Percentiles rank a stretch among this genome's conserved stretches.
These are phyloP conservation scores for Habroteleia sp. DNA, from an alignment of 2,888 invertebrate genomes.

Conservation along the genomic window DNA sequence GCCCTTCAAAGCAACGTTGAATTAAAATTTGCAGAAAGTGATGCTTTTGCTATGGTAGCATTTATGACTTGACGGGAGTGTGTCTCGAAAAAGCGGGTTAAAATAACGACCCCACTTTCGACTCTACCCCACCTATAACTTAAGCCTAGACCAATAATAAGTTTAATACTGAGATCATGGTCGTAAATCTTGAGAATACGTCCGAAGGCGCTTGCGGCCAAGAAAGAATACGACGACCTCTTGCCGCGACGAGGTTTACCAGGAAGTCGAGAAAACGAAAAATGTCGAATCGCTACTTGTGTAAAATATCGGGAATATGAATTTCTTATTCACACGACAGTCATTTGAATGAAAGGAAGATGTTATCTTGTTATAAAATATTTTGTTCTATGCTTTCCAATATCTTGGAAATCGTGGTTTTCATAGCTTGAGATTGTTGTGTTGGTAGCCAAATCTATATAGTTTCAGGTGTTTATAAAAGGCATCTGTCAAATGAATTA, in stretches of 20 bases:
- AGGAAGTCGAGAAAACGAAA: conserved; percentile 62
- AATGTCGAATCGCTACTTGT: conserved; percentile 54
- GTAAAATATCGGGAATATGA: conserved; percentile 23
- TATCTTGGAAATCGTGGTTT: conserved; percentile 4
- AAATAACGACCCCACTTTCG: conserved; percentile 68
- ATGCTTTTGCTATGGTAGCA: conserved; percentile 19
- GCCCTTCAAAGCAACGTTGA: neutral
- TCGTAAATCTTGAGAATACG: conserved; percentile 61
- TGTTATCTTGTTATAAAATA: conserved; percentile 45
- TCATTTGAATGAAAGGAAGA: conserved; percentile 30
- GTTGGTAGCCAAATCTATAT: conserved; percentile 20
- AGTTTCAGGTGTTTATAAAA: conserved; percentile 39
- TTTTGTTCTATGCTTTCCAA: conserved; percentile 28
- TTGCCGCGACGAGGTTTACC: conserved; percentile 62
- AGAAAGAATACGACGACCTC: conserved; percentile 48
- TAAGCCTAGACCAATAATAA: conserved; percentile 63
- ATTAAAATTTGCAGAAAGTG: conserved; percentile 29
- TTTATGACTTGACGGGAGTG: conserved; percentile 68
- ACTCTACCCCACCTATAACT: conserved; percentile 39
- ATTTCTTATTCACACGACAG: conserved; percentile 32
- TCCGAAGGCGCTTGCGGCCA: conserved; percentile 39
- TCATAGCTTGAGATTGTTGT: conserved; percentile 12
- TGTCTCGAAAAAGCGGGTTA: conserved; percentile 71
- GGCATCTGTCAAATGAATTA: conserved; percentile 50
- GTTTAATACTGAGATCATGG: conserved; percentile 60